Evolutionary conservation across 2,113 vertebrate species (phyloP).

Genomic region (Montifringilla adamsi): DNA sequence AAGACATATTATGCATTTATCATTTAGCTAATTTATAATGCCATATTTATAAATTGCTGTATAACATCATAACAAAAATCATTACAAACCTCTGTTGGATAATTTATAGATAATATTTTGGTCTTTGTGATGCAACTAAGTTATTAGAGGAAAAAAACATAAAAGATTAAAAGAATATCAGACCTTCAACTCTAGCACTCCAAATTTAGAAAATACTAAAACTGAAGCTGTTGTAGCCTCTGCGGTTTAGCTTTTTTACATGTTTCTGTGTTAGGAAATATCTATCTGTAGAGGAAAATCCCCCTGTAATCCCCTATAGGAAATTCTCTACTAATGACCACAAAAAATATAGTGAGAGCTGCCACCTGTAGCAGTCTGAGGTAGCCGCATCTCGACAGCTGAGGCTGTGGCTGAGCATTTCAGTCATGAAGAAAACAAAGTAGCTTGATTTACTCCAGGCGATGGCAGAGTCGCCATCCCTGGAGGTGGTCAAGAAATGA

Average conservation of each 20-base stretch:
- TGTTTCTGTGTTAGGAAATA: background rate
- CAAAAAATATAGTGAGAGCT: background rate
- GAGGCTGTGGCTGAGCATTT: background rate
- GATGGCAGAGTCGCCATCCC: background rate
- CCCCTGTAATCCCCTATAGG: background rate
- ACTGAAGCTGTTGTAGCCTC: background rate
- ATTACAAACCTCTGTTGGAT: background rate
- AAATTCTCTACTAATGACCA: background rate
- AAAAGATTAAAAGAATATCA: background rate
- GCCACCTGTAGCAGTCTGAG: background rate
- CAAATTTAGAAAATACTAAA: background rate
- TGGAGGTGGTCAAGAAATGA: background rate
- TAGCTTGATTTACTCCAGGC: background rate
- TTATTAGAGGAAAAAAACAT: background rate
- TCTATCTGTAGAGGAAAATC: background rate
- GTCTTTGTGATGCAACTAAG: background rate
- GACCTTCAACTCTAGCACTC: background rate
- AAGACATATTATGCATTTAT: background rate
- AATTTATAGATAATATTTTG: background rate
- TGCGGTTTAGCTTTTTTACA: background rate
- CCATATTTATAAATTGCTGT: background rate
- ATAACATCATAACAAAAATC: background rate
- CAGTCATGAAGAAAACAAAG: background rate
- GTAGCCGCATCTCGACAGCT: background rate
- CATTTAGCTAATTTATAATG: background rate